phyloP scores from a whole-genome alignment of 2,888 invertebrate genomes.

The Pandemis corylana region DNA sequence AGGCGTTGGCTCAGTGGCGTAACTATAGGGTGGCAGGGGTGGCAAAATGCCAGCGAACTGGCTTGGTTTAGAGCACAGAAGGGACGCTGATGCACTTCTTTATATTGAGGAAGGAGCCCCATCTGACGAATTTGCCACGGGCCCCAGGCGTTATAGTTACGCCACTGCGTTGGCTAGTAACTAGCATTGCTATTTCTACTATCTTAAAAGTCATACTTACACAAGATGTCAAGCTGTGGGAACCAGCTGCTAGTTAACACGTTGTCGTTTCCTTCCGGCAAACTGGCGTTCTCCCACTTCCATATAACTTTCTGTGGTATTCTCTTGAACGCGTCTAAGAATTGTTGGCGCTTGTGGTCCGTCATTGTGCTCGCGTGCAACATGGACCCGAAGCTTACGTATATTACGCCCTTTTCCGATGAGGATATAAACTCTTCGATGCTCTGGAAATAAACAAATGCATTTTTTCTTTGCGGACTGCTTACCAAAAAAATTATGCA shows the following conservation, averaged over 20 bases:
- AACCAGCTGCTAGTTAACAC: constrained; percentile 86
- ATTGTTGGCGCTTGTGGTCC: constrained; percentile 78
- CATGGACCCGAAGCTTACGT: constrained; percentile 91
- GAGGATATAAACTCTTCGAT: constrained; percentile 86
- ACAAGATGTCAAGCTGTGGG: constrained; percentile 88
- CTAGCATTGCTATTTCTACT: neutral
- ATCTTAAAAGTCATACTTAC: constrained; percentile 78
- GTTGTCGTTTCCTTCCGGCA: constrained; percentile 84
- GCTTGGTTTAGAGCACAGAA: too few species aligned
- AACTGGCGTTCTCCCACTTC: constrained; percentile 88
- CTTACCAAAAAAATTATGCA: too few species aligned
- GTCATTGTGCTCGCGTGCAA: constrained; percentile 87
- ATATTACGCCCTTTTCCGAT: constrained; percentile 87
- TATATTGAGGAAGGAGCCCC: too few species aligned
- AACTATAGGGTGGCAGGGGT: too few species aligned
- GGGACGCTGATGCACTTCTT: too few species aligned
- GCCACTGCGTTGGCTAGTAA: too few species aligned
- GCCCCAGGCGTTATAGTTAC: too few species aligned
- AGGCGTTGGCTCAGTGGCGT: too few species aligned
- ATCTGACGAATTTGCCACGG: too few species aligned
- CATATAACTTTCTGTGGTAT: constrained; percentile 88
- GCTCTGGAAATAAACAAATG: constrained; percentile 72
- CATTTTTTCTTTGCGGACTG: neutral
- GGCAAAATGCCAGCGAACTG: too few species aligned
- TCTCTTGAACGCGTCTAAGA: constrained; percentile 85